phyloP scores from a whole-genome alignment of 1,140 invertebrate species.

The Cylas formicarius region DNA sequence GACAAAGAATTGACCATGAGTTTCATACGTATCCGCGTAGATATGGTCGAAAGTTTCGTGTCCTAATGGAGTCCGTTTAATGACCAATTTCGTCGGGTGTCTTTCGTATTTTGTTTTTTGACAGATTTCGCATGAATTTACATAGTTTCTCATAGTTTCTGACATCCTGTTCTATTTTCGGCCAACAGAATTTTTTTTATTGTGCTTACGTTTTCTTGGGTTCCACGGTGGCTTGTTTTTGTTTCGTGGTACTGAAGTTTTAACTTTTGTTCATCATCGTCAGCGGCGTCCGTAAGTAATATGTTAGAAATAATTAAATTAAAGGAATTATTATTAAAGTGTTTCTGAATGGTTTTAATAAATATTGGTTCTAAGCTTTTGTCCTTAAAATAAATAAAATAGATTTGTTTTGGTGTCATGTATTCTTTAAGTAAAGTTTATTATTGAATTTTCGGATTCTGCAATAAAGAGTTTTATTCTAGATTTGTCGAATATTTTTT shows the following conservation, averaged over 20 bases:
- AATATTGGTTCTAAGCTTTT: neutral
- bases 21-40: constrained; percentile 30
- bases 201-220: constrained; percentile 32
- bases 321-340: constrained; percentile 9
- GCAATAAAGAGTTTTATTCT: too few species aligned
- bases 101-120: constrained; percentile 33
- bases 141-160: constrained; percentile 22
- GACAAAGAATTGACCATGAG: constrained; percentile 1
- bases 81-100: constrained; percentile 28
- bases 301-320: neutral
- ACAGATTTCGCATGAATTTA: constrained; percentile 30
- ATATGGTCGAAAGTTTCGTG: constrained; percentile 31
- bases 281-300: neutral
- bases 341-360: constrained; percentile 2
- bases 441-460: too few species aligned
- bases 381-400: constrained; percentile 10
- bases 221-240: constrained; percentile 37
- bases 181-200: constrained; percentile 37
- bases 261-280: constrained; percentile 4
- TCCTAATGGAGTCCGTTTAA: constrained; percentile 26
- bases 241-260: constrained; percentile 33
- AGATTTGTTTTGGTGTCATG: constrained; percentile 1
- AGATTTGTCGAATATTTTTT: constrained; percentile 3
- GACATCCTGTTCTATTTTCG: constrained; percentile 33
- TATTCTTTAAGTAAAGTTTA: constrained; percentile 8